Evolutionary conservation across 1,140 invertebrate species (phyloP).

Genomic region (Melitaea cinxia): DNA sequence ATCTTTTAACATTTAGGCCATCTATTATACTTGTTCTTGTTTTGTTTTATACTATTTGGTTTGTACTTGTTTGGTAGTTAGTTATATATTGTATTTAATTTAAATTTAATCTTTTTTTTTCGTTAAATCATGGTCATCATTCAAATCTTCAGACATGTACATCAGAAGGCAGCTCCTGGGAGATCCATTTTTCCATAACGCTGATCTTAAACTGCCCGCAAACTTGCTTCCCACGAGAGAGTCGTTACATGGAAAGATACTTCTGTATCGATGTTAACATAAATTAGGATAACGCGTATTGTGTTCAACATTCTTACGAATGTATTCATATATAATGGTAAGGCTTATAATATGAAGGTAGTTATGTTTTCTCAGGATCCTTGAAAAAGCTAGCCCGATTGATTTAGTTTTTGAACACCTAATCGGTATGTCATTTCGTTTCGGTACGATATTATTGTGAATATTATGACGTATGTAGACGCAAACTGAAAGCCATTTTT

Average conservation of each 20-base stretch:
- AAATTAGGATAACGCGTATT: not conserved
- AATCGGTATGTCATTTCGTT: too few species aligned
- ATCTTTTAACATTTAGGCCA: too few species aligned
- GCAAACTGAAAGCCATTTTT: too few species aligned
- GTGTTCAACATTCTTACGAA: not conserved
- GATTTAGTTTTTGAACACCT: too few species aligned
- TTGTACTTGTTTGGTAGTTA: too few species aligned
- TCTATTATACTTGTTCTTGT: too few species aligned
- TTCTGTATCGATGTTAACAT: constrained; percentile 2
- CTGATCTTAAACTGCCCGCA: constrained; percentile 3
- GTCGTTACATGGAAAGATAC: not conserved
- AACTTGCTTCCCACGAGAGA: not conserved
- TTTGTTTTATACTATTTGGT: too few species aligned
- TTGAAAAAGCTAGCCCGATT: not conserved
- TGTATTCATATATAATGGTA: not conserved
- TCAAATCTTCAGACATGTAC: not conserved
- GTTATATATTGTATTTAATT: too few species aligned
- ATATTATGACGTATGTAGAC: too few species aligned
- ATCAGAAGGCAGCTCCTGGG: not conserved
- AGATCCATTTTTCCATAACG: not conserved
- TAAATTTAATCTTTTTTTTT: too few species aligned
- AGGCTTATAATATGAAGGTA: not conserved
- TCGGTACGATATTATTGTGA: too few species aligned
- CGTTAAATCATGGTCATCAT: not conserved
- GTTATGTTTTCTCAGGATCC: not conserved